A percentile compares a stretch with the other conserved stretches of the same genome.
Conservation (phyloP, 2,797 vertebrate species). For the Sebastes oblongus region DNA sequence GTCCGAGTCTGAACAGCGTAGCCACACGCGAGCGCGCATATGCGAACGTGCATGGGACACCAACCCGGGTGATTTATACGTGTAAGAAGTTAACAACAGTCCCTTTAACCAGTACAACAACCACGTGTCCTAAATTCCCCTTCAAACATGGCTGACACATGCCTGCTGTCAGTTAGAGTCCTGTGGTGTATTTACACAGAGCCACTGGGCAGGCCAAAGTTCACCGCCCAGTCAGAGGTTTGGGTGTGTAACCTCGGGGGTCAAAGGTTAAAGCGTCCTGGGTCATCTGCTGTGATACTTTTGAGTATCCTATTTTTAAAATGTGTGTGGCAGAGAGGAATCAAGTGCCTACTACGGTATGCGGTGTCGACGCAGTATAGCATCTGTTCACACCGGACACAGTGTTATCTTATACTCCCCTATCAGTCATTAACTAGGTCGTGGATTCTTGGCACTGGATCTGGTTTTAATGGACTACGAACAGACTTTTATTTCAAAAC, state of each 20-base stretch:
- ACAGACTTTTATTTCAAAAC: neutral
- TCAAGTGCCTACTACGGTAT: neutral
- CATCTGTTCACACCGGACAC: slow-evolving; percentile 14
- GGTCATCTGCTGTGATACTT: neutral
- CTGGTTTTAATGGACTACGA: neutral
- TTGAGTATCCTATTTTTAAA: neutral
- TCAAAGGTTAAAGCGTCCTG: slow-evolving; percentile 22
- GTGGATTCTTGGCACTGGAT: neutral
- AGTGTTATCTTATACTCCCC: neutral
- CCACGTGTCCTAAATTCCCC: too few relatives aligned
- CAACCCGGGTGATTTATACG: rapidly evolving
- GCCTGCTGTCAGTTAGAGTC: neutral
- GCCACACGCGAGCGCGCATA: rapidly evolving
- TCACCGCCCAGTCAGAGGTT: slow-evolving; percentile 22
- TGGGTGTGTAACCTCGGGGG: neutral
- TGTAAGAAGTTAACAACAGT: too few relatives aligned
- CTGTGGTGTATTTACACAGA: slow-evolving; percentile 26
- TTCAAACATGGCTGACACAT: neutral
- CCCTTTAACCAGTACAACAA: too few relatives aligned
- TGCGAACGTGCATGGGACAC: too few relatives aligned
- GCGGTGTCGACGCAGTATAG: neutral
- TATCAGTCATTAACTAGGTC: slow-evolving; percentile 43
- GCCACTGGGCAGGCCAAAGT: slow-evolving; percentile 38
- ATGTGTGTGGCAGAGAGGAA: neutral
- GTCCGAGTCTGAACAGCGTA: too few relatives aligned